phyloP scores from a whole-genome alignment of 2,888 invertebrate species.

The Calliphora vomitoria region DNA sequence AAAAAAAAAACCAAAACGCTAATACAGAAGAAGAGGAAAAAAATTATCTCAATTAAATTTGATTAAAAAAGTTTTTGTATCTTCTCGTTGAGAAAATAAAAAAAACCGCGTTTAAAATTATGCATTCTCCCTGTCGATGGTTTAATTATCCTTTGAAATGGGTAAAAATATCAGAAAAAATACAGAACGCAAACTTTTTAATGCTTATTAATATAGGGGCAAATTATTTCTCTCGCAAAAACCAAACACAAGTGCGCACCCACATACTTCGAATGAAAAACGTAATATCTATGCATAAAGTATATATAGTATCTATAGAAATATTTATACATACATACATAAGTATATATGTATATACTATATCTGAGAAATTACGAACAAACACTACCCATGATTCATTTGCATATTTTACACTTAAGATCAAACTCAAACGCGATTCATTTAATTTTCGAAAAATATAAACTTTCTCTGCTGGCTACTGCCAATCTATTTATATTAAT shows the following conservation, averaged over 20 bases:
- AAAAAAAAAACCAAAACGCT: no score
- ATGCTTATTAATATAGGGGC: conserved; percentile 64
- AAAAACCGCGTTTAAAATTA: conserved; percentile 54
- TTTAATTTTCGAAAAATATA: conserved; percentile 34
- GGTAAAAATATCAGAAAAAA: conserved; percentile 44
- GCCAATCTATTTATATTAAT: conserved; percentile 57
- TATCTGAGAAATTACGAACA: not conserved
- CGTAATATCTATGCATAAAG: not conserved
- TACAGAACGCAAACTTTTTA: conserved; percentile 57
- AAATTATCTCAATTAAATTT: conserved; percentile 72
- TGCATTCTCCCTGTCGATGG: conserved; percentile 66
- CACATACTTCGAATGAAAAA: not conserved
- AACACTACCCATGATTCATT: conserved; percentile 40
- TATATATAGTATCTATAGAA: not conserved
- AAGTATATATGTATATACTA: not conserved
- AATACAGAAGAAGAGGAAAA: not conserved
- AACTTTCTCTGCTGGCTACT: conserved; percentile 32
- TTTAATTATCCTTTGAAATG: conserved; percentile 68
- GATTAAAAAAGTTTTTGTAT: conserved; percentile 72
- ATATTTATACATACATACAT: not conserved
- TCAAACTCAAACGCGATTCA: conserved; percentile 52
- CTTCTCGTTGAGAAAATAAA: conserved; percentile 25
- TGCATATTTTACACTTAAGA: conserved; percentile 63
- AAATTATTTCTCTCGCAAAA: conserved; percentile 51
- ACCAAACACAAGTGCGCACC: not conserved